These are phyloP conservation scores for Limnodromus scolopaceus DNA, from an alignment of 2,797 vertebrate genomes.

Conservation along the genomic window DNA sequence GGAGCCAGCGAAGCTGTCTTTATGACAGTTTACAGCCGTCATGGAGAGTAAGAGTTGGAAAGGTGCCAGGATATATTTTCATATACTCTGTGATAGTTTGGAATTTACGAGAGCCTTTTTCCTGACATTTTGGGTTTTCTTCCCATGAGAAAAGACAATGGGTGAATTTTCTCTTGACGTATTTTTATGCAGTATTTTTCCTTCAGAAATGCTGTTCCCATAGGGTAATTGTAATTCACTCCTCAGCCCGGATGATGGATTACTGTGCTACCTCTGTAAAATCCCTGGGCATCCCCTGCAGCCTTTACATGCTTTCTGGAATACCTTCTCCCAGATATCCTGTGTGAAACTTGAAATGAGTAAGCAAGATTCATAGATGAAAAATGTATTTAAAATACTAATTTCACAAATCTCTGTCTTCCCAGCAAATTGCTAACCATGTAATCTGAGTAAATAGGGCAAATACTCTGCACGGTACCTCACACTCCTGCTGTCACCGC, in stretches of 20 bases:
- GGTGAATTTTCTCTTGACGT: not conserved
- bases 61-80: not conserved
- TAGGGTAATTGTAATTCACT: not conserved
- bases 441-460: not conserved
- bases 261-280: not conserved
- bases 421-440: not conserved
- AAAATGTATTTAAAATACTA: not conserved
- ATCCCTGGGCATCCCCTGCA: not conserved
- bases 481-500: not conserved
- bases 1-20: not conserved
- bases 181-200: not conserved
- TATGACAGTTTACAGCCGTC: not conserved
- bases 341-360: not conserved
- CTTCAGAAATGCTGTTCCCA: not conserved
- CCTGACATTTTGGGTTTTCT: not conserved
- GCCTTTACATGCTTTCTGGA: not conserved
- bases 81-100: not conserved
- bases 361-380: not conserved
- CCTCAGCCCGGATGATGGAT: not conserved
- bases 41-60: not conserved
- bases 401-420: not conserved
- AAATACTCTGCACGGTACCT: not conserved
- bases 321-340: not conserved
- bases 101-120: not conserved
- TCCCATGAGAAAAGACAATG: not conserved